Evolutionary conservation across 2,888 invertebrate species (phyloP), one percentile per base, ranked within the genome.

Genomic region (Suillia variegata): DNA sequence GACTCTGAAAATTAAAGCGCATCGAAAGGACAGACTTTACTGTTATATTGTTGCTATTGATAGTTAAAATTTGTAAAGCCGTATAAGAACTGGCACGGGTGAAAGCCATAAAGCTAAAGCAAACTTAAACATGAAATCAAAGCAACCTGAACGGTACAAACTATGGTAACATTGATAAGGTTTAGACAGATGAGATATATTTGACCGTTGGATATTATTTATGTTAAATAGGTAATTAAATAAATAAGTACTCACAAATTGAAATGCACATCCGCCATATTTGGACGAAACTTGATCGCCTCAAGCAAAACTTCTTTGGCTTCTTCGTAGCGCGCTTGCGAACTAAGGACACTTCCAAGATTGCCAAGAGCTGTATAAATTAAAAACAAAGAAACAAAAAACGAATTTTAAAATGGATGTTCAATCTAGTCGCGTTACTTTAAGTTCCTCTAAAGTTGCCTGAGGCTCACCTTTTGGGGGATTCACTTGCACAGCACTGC

Each of bases 251-350:
- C 96, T 94, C 85, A 97, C 96, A 97, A 86, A 85, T 98, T 98
- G 83, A 98, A 98, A 85, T 98, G 97, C 62, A 97, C 97, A 84
- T 98, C 98, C 61, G 98, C 98, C 97, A 98, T 98, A 84, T 97
- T 98, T 73, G 93, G 92, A 80, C 97, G 87, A 85, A 92, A 89
- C 74, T 89, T 88, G 67, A 98, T 88, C 61, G 98, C 98, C 83
- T 89, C 90, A 79, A 92, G 88, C 83, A 96, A 96, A 56, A 96
- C 96, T 77, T 87, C 87, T 84, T 96, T 96, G 55, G 98, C 98
- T 84, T 96, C 96, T 67, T 87, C 86, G 59, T 88, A 87, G 72
- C 93, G 87, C 49, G 95, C 96, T 83, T 94, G 92, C 57, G 91
- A 89, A 80, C 94, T 96, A 75, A 96, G 87, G 74, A 98, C 92